Base-by-base conservation (phyloP, 2,888 invertebrate genomes). In the Phaedon cochleariae region DNA sequence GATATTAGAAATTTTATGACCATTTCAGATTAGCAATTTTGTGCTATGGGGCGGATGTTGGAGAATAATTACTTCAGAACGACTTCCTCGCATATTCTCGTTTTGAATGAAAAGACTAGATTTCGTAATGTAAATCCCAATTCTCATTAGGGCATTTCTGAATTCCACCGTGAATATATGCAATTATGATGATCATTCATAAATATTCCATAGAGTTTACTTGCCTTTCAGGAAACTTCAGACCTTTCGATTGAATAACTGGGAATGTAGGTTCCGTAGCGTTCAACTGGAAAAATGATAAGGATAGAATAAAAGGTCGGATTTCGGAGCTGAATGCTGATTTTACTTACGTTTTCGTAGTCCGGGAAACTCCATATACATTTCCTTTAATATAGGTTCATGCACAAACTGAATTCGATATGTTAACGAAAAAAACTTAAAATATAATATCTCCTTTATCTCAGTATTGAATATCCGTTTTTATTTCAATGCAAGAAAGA, bases 231-330 rank as follows among this genome's bases (percentile, higher is more conserved):
- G 54, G 52, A 59, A 54, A 55, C 63, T 64, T 34, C 45, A 29
- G 53, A 53, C 55, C 61, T 63, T 65, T 62, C 64, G 62, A 64
- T 62, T 63, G 64, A 68, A 68, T 72, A 67, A 64, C 64, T 69
- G 51, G 46, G 64, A 69, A 60, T 65, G 65, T 65, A 65, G 57
- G 59, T 67, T 62, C 54, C 41, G 6, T n/a, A 2, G 53, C 68
- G 61, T 62, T 68, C 66, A 53, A 46, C 62, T 61, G 69, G 61
- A 49, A 65, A 57, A 54, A 53, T 31, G 64, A 68, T 68, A 68
- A 68, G 55, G 61, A 60, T 58, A 31, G 54, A 67, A 66, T 66
- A 66, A 67, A 67, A 57, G 62, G 53, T 59, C 21, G 20, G 52
- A 41, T 48, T 53, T 53, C 45, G 46, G 45, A 29, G 34, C n/a